phyloP scores from a whole-genome alignment of 2,797 vertebrate genomes.

The Acipenser transmontanus region DNA sequence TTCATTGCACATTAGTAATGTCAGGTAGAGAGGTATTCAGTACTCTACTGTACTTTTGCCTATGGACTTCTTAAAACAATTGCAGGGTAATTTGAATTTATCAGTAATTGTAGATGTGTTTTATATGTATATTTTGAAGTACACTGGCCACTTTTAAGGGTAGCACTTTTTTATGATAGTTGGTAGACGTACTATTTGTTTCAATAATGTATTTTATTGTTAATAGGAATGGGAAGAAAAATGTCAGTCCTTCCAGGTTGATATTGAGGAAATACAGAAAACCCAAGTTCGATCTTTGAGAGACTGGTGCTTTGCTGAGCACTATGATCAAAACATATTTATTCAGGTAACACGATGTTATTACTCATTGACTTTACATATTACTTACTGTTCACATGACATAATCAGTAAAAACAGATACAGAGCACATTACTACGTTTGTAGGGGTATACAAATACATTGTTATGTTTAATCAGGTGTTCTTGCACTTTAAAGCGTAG shows the following conservation, averaged over 20 bases:
- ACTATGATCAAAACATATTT: slow-evolving; percentile 64
- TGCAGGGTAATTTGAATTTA: no score
- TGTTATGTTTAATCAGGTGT: no score
- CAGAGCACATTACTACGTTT: background rate
- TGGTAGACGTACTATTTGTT: background rate
- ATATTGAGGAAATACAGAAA: slow-evolving; percentile 60
- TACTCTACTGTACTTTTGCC: no score
- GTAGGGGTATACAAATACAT: no score
- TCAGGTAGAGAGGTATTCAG: background rate
- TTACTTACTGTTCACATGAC: slow-evolving; percentile 12
- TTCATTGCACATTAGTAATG: background rate
- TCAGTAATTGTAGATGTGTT: no score
- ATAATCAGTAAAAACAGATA: slow-evolving; percentile 19
- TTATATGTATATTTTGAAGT: background rate
- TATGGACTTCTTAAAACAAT: no score
- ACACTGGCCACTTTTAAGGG: background rate
- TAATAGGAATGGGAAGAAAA: background rate
- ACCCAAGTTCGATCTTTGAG: slow-evolving; percentile 61
- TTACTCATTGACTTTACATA: slow-evolving; percentile 12
- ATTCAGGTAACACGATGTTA: slow-evolving; percentile 65
- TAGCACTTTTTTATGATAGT: background rate
- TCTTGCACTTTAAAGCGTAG: no score
- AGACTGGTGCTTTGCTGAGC: slow-evolving; percentile 76
- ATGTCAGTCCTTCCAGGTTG: slow-evolving; percentile 22
- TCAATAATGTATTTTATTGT: background rate